These are phyloP conservation scores for Ataeniobius toweri DNA, from an alignment of 2,797 vertebrate genomes.

Conservation along the genomic window DNA sequence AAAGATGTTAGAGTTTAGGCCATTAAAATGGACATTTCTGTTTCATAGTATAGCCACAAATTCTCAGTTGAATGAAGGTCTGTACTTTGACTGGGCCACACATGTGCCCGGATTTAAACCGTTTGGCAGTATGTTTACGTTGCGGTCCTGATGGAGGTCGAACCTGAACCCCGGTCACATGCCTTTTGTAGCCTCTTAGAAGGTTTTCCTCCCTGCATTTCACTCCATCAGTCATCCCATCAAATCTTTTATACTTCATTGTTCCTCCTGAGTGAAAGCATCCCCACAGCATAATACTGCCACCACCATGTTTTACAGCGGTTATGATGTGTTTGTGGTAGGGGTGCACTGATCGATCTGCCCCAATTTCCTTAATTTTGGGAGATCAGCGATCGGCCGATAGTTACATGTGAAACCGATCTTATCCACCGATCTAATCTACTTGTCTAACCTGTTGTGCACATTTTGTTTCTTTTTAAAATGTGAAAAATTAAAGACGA, in stretches of 20 bases:
- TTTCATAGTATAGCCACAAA: neutral
- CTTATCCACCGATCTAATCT: too few relatives aligned
- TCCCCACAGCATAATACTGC: neutral
- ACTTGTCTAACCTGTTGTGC: too few relatives aligned
- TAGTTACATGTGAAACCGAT: too few relatives aligned
- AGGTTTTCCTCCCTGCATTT: neutral
- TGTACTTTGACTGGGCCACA: neutral
- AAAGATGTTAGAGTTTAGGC: neutral
- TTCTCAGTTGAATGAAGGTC: neutral
- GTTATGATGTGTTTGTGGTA: neutral
- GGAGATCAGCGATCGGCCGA: too few relatives aligned
- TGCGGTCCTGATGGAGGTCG: neutral
- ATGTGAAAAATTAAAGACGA: too few relatives aligned
- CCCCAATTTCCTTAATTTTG: too few relatives aligned
- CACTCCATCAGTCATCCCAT: neutral
- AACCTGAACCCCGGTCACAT: neutral
- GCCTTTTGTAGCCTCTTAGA: neutral
- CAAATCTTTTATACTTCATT: neutral
- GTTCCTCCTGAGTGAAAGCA: neutral
- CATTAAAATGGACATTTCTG: neutral
- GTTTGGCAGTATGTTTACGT: neutral
- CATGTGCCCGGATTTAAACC: neutral
- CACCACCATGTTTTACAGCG: neutral
- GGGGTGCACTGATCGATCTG: too few relatives aligned
- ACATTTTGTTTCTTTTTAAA: too few relatives aligned